Evolutionary conservation across 2,113 vertebrate genomes (phyloP).

Genomic region (Xenotilapia caudafasciata): DNA sequence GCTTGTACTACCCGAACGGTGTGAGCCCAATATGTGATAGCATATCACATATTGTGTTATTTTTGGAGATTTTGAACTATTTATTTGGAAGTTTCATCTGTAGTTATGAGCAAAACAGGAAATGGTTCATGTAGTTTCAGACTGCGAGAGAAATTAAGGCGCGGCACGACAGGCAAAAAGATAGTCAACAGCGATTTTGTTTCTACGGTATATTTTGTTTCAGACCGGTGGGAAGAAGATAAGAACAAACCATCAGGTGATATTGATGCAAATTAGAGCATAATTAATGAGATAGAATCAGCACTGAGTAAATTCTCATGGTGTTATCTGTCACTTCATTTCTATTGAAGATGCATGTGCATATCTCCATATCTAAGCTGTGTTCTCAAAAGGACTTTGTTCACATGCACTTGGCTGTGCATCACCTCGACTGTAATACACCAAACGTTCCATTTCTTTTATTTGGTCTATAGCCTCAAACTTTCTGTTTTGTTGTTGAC

Average conservation of each 20-base stretch:
- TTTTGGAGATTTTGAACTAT: background rate
- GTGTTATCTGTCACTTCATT: background rate
- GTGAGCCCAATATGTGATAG: background rate
- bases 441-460: background rate
- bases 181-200: background rate
- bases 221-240: background rate
- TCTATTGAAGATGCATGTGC: background rate
- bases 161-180: background rate
- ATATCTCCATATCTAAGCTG: background rate
- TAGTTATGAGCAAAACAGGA: slow-evolving; percentile 23
- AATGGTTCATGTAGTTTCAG: background rate
- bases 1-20: background rate
- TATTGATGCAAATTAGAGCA: background rate
- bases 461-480: accelerated
- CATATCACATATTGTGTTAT: background rate
- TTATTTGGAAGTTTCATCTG: background rate
- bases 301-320: background rate
- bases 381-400: background rate
- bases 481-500: background rate
- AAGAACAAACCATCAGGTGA: background rate
- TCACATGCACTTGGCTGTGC: background rate
- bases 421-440: accelerated
- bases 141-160: background rate
- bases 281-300: background rate
- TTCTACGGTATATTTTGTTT: background rate